Conservation (phyloP, 35 echinoderm and acorn worm genomes). For the Chiridota heheva region DNA sequence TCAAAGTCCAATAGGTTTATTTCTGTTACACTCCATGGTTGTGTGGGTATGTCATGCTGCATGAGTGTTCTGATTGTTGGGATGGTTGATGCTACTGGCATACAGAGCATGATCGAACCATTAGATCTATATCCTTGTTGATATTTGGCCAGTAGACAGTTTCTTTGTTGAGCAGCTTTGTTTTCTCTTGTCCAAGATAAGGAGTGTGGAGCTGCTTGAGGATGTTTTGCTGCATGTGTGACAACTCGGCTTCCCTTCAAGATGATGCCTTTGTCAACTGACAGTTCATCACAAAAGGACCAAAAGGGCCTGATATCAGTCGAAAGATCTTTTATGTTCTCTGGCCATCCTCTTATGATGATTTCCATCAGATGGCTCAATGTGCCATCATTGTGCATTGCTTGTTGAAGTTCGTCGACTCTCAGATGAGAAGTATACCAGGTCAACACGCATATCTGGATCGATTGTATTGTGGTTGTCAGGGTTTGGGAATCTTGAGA, state of each 20-base stretch:
- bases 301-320: conserved; percentile 36
- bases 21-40: conserved; percentile 39
- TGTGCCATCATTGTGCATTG: neutral
- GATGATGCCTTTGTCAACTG: conserved; percentile 22
- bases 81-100: conserved; percentile 46
- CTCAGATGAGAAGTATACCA: conserved; percentile 11
- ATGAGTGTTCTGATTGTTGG: conserved; percentile 46
- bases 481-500: conserved; percentile 27
- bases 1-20: conserved; percentile 49
- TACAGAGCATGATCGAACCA: conserved; percentile 20
- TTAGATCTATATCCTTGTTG: conserved; percentile 49
- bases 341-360: conserved; percentile 44
- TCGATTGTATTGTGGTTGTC: neutral
- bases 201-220: conserved; percentile 32
- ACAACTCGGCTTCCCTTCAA: conserved; percentile 15
- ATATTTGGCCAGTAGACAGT: conserved; percentile 61
- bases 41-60: conserved; percentile 53
- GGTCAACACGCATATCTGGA: conserved; percentile 23
- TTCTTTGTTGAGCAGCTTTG: conserved; percentile 45
- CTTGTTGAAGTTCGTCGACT: neutral
- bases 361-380: conserved; percentile 1
- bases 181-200: conserved; percentile 52
- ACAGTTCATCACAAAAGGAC: conserved; percentile 33
- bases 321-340: conserved; percentile 15
- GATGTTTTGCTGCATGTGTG: conserved; percentile 26